These are phyloP conservation scores for Lasiommata megera DNA, from an alignment of 2,888 invertebrate genomes.

Conservation along the genomic window DNA sequence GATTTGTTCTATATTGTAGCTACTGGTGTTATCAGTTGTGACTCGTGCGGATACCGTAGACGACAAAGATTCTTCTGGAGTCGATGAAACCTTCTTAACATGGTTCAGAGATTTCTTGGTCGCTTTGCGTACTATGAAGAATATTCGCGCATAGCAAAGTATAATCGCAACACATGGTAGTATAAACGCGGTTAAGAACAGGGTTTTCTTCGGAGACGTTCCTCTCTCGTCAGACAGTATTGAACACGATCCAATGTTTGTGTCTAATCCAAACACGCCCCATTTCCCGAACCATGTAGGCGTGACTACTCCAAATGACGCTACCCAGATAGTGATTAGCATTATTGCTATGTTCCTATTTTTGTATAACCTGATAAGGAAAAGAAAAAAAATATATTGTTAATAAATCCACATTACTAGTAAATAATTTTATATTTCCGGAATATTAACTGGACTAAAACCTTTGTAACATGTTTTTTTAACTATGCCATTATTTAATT, in stretches of 20 bases:
- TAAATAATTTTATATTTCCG: too few relatives aligned
- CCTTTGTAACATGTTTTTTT: too few relatives aligned
- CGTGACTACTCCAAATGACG: conserved; percentile 85
- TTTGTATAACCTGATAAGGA: conserved; percentile 83
- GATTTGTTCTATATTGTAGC: conserved; percentile 21
- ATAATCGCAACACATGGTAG: conserved; percentile 92
- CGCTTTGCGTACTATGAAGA: conserved; percentile 87
- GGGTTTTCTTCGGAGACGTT: conserved; percentile 87
- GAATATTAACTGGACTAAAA: too few relatives aligned
- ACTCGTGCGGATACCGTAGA: conserved; percentile 30
- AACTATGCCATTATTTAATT: too few relatives aligned
- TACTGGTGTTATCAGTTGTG: conserved; percentile 25
- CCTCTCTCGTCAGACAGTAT: conserved; percentile 85
- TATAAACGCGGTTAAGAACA: conserved; percentile 91
- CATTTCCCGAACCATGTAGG: conserved; percentile 88
- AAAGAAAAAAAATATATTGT: background rate
- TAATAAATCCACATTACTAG: too few relatives aligned
- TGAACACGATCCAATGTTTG: conserved; percentile 88
- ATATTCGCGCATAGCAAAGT: conserved; percentile 91
- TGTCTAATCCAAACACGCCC: conserved; percentile 90
- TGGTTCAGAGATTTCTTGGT: conserved; percentile 80
- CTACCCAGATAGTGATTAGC: conserved; percentile 87
- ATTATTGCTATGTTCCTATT: conserved; percentile 84
- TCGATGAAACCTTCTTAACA: conserved; percentile 45
- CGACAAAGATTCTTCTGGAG: conserved; percentile 32